phyloP scores from a whole-genome alignment of 2,888 invertebrate species.

The Dysmachus trigonus region DNA sequence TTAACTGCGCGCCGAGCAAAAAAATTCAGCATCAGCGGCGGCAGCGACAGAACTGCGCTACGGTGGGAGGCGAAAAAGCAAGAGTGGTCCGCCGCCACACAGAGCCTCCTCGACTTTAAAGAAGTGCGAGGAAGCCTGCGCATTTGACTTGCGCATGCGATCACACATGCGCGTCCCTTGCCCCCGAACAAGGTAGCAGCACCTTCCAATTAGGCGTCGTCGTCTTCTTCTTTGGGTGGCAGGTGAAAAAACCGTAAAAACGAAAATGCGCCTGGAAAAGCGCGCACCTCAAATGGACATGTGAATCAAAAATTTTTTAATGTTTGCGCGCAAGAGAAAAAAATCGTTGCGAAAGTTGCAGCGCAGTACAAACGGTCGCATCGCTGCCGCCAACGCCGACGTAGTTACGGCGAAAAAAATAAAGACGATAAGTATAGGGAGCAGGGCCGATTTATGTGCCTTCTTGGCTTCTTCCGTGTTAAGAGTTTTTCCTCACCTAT shows the following conservation, averaged over 20 bases:
- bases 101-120: not conserved
- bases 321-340: not conserved
- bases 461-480: slow-evolving; percentile 26
- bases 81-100: slow-evolving; percentile 3
- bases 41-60: no score
- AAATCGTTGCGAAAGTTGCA: not conserved
- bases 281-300: slow-evolving; percentile 27
- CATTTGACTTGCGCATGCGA: slow-evolving; percentile 22
- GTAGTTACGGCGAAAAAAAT: not conserved
- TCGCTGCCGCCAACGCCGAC: no score
- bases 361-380: not conserved
- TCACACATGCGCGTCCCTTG: not conserved
- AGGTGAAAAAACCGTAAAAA: slow-evolving; percentile 18
- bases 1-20: slow-evolving; percentile 22
- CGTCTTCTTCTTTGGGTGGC: not conserved
- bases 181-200: not conserved
- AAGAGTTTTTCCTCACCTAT: slow-evolving; percentile 28
- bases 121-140: slow-evolving; percentile 13
- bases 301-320: slow-evolving; percentile 20
- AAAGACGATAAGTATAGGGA: not conserved
- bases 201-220: slow-evolving; percentile 11
- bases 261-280: not conserved
- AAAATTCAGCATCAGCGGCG: not conserved
- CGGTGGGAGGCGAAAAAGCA: not conserved
- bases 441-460: slow-evolving; percentile 23